Base-by-base conservation (phyloP, 2,113 vertebrate species). In the Lasiurus borealis region DNA sequence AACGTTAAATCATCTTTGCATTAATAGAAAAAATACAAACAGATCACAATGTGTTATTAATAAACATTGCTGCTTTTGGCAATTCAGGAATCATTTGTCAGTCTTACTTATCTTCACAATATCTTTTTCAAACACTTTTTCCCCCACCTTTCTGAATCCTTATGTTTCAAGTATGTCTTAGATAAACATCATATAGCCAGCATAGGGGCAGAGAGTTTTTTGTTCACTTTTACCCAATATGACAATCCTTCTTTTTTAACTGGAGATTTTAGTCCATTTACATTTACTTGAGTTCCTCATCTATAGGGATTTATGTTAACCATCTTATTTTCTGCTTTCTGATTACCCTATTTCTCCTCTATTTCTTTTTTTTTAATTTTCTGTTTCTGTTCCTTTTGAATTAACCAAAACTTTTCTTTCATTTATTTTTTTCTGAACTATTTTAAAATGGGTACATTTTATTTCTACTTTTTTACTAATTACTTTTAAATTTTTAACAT, bases 241-340 rank as follows among this genome's bases (percentile, higher is more conserved):
- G 21, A 40, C 9, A 85, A 88, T 40, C 57, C 27, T 69, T 88
- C 36, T 48, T 27, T 76, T 81, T 91, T 76, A 91, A 68, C 44
- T 93, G 11, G 25, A 96, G n/a, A 73, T 84, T 90, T 94, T 94
- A 73, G 50, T 75, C 6, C 40, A 88, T n/a, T 92, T 93, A 75
- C 11, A 54, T 85, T 91, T 93, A 71, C 27, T 83, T 2, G 16
- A 2, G 8, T 48, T 90, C 31, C 52, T 83, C 25, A 31, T 75
- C 8, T 31, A 85, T 75, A 54, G 88, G 4, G 12, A 25, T 85
- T 91, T 80, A 29, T 50, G 19, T 90, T n/a, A 72, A 27, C 19
- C 29, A 68, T 40, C 46, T 72, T 44, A 62, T 73, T 83, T 89
- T 88, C 29, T 95, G 52, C 36, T 72, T 86, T 36, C 31, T 83